Evolutionary conservation across 2,113 vertebrate genomes (phyloP).

Genomic region (Pelecanoides urinatrix): DNA sequence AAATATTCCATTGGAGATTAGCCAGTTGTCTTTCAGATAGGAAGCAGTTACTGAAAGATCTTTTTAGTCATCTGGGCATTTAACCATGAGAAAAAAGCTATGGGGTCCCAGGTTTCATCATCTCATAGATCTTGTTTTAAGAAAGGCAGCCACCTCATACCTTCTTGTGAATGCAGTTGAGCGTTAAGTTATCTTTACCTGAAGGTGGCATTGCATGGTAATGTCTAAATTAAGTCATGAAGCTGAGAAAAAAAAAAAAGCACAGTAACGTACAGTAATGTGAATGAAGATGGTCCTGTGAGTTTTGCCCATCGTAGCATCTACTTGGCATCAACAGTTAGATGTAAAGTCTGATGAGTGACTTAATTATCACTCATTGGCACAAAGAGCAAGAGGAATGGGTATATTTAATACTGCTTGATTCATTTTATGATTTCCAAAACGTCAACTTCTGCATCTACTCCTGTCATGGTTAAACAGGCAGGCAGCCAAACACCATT

Average conservation of each 20-base stretch:
- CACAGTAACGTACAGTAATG: fast-evolving
- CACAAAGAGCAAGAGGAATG: not conserved
- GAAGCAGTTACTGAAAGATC: not conserved
- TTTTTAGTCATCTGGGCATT: not conserved
- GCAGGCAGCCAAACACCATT: no score
- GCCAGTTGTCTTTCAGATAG: not conserved
- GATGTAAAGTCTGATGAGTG: not conserved
- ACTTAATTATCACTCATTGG: not conserved
- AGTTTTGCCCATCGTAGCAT: not conserved
- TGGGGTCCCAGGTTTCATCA: not conserved
- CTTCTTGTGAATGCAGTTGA: not conserved
- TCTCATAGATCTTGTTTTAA: not conserved
- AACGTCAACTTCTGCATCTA: fast-evolving
- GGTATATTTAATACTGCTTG: not conserved
- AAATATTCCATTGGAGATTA: not conserved
- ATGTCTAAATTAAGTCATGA: not conserved
- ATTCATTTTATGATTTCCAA: not conserved
- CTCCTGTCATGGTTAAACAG: no score
- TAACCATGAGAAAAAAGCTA: not conserved
- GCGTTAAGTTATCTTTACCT: not conserved
- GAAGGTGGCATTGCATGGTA: not conserved
- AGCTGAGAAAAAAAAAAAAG: not conserved
- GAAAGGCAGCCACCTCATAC: not conserved
- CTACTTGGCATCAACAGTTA: not conserved
- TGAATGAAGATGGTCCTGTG: not conserved